phyloP scores from a whole-genome alignment of 1,140 invertebrate species.

The Lordiphosa stackelbergi region DNA sequence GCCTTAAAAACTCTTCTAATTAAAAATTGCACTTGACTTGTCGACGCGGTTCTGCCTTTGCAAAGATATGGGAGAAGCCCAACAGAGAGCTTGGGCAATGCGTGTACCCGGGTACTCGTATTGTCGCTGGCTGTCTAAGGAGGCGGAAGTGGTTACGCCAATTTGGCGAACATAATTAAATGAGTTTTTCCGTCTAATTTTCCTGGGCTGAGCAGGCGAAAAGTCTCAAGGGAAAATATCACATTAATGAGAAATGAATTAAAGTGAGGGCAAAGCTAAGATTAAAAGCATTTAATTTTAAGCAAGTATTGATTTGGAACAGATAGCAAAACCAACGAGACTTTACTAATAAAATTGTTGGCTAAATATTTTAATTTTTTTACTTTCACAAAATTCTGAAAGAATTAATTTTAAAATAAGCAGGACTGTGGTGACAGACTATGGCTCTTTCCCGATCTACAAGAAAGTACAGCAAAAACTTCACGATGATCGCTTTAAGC shows the following conservation, averaged over 20 bases:
- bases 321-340: constrained; percentile 8
- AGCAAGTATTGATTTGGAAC: background rate
- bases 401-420: no score
- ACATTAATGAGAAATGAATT: background rate
- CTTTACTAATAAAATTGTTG: constrained; percentile 1
- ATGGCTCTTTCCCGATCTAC: no score
- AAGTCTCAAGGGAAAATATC: background rate
- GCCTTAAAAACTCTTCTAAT: constrained; percentile 61
- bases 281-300: background rate
- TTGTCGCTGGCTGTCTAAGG: constrained; percentile 5
- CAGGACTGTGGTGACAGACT: no score
- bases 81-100: no score
- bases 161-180: constrained; percentile 16
- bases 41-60: constrained; percentile 16
- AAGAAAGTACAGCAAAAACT: no score
- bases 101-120: no score
- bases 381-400: no score
- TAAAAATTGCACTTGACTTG: constrained; percentile 54
- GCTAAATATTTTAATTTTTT: no score
- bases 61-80: constrained; percentile 4
- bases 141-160: constrained; percentile 22
- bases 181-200: constrained; percentile 7
- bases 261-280: constrained; percentile 5
- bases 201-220: background rate
- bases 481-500: no score